phyloP scores from a whole-genome alignment of 2,888 invertebrate species.

The Chymomyza amoena region DNA sequence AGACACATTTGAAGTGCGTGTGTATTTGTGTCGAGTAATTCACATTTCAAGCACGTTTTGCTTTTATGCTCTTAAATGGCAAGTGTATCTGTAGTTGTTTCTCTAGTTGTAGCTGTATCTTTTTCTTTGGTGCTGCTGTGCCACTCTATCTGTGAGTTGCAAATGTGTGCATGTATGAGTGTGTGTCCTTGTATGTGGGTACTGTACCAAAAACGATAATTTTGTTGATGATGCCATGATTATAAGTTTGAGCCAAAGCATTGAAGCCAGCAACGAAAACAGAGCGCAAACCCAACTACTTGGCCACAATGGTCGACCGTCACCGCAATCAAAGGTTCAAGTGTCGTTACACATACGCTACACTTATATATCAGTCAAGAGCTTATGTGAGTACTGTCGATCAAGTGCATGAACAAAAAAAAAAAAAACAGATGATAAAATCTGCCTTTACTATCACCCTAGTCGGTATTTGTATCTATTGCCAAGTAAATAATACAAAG shows the following conservation, averaged over 20 bases:
- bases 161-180: neutral
- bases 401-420: neutral
- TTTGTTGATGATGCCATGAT: slow-evolving; percentile 68
- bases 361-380: neutral
- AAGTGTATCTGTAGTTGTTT: slow-evolving; percentile 54
- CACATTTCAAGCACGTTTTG: slow-evolving; percentile 67
- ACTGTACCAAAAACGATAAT: slow-evolving; percentile 62
- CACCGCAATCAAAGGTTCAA: slow-evolving; percentile 58
- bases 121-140: slow-evolving; percentile 4
- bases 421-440: neutral
- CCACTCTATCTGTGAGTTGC: neutral
- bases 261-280: slow-evolving; percentile 31
- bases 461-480: slow-evolving; percentile 57
- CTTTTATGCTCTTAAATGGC: slow-evolving; percentile 69
- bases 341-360: slow-evolving; percentile 26
- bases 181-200: neutral
- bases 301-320: slow-evolving; percentile 27
- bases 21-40: slow-evolving; percentile 51
- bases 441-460: slow-evolving; percentile 1
- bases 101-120: slow-evolving; percentile 9
- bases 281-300: neutral
- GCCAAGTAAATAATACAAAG: slow-evolving; percentile 62
- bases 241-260: slow-evolving; percentile 61
- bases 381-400: slow-evolving; percentile 36
- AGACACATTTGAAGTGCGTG: slow-evolving; percentile 25